phyloP scores from a whole-genome alignment of 2,888 invertebrate genomes.

The Rhagium mordax region DNA sequence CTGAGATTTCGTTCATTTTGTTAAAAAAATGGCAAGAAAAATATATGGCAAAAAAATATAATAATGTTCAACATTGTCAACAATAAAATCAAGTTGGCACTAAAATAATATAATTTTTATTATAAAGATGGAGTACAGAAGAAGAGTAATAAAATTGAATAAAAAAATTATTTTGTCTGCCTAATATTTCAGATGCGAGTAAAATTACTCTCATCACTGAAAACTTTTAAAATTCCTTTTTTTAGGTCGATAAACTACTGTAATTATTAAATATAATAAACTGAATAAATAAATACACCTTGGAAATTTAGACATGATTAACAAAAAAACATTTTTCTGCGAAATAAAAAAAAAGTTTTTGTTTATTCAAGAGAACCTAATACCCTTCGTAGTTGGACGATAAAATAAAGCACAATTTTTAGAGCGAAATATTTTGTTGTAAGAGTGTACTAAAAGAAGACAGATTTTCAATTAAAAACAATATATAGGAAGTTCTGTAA shows the following conservation, averaged over 20 bases:
- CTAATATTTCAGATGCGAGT: no score
- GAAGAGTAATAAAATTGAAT: no score
- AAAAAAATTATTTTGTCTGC: no score
- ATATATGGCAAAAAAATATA: constrained; percentile 33
- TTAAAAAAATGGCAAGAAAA: constrained; percentile 38
- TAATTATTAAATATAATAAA: no score
- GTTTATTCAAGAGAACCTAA: neutral
- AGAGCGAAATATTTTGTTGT: neutral
- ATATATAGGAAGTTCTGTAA: no score
- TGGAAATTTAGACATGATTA: neutral
- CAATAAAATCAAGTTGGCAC: constrained; percentile 38
- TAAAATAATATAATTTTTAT: neutral
- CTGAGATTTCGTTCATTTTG: neutral
- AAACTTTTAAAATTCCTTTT: neutral
- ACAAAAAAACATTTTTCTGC: no score
- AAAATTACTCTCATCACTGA: no score
- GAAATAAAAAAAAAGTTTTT: no score
- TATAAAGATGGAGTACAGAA: neutral
- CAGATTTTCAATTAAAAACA: no score
- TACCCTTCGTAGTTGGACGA: neutral
- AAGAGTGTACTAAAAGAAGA: neutral
- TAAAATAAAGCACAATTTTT: neutral
- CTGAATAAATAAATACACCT: neutral
- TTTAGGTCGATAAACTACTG: neutral
- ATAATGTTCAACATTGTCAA: constrained; percentile 5